phyloP scores from a whole-genome alignment of 2,113 vertebrate species.

The Psophia crepitans region DNA sequence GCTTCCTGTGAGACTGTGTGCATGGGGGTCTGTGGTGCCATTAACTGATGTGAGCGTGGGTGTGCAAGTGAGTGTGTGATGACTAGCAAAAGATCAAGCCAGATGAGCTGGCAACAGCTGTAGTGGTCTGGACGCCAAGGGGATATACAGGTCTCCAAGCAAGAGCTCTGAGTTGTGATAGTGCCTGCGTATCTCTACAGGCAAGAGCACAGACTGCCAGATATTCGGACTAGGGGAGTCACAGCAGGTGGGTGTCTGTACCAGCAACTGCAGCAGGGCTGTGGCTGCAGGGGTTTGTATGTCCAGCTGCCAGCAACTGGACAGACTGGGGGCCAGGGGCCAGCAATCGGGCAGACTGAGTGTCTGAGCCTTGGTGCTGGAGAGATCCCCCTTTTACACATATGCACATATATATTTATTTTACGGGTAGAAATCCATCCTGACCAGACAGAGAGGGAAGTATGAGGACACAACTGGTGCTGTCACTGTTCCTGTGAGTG shows the following conservation, averaged over 20 bases:
- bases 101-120: neutral
- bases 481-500: neutral
- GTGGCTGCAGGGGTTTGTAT: neutral
- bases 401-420: neutral
- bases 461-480: neutral
- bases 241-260: neutral
- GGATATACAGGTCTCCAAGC: neutral
- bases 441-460: neutral
- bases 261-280: neutral
- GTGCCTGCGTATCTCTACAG: rapidly evolving
- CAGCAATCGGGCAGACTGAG: neutral
- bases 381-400: neutral
- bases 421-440: neutral
- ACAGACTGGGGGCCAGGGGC: neutral
- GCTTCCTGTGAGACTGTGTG: neutral
- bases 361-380: neutral
- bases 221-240: rapidly evolving
- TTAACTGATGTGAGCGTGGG: neutral
- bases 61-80: neutral
- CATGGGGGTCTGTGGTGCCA: neutral
- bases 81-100: neutral
- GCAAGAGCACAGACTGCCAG: neutral
- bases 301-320: neutral
- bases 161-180: neutral
- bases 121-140: neutral